Percentiles rank a stretch among this genome's conserved stretches.
Evolutionary conservation across 2,113 vertebrate species (phyloP).

Genomic region (Thamnophis sirtalis): DNA sequence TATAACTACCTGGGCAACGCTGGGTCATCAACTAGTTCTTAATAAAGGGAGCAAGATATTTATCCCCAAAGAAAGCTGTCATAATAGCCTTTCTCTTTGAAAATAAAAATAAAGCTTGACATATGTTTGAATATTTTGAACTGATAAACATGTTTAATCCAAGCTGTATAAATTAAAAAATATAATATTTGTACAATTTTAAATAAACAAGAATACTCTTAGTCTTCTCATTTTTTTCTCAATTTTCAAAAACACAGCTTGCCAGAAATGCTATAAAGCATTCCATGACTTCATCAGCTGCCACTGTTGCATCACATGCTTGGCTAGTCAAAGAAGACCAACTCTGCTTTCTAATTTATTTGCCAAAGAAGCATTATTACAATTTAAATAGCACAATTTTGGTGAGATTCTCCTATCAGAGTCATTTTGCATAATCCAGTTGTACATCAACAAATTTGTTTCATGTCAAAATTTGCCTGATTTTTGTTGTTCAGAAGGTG

Average conservation of each 20-base stretch:
- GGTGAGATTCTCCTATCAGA: constrained; percentile 1
- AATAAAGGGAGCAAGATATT: not conserved
- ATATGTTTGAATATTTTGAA: constrained; percentile 22
- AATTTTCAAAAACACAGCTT: constrained; percentile 27
- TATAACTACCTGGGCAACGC: too few species aligned
- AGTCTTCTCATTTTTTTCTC: not conserved
- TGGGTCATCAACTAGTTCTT: too few species aligned
- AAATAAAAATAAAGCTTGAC: constrained; percentile 16
- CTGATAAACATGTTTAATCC: not conserved
- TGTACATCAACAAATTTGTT: not conserved
- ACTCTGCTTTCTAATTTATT: constrained; percentile 22
- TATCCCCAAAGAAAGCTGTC: not conserved
- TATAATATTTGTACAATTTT: not conserved
- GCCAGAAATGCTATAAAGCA: constrained; percentile 34
- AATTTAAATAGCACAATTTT: constrained; percentile 27
- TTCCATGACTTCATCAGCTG: constrained; percentile 50
- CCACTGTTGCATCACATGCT: not conserved
- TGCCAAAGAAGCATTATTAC: constrained; percentile 33
- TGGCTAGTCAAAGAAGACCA: constrained; percentile 32
- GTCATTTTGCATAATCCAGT: not conserved
- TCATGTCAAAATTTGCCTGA: not conserved
- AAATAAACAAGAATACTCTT: not conserved
- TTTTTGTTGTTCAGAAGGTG: not conserved
- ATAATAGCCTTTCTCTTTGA: constrained; percentile 19
- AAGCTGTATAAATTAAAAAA: constrained; percentile 1